phyloP scores from a whole-genome alignment of 2,797 vertebrate genomes.

The Microctenopoma lineatum region DNA sequence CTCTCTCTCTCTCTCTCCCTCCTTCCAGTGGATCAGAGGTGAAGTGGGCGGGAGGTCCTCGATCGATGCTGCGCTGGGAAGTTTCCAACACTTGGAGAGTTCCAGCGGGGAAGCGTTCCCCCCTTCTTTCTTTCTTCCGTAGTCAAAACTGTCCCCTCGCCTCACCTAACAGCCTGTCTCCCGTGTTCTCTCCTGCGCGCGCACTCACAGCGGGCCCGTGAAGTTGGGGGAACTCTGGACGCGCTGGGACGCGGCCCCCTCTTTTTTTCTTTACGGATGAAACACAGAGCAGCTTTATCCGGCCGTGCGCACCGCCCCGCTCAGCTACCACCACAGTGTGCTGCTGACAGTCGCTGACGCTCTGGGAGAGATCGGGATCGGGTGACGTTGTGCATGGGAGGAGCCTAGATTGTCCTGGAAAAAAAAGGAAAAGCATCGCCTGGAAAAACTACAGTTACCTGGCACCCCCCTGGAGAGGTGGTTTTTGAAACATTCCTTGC shows the following conservation, averaged over 20 bases:
- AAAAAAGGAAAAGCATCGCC: constrained; percentile 27
- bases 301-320: constrained; percentile 51
- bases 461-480: background rate
- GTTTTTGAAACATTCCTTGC: background rate
- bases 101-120: constrained; percentile 39
- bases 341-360: constrained; percentile 68
- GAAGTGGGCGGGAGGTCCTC: constrained; percentile 76
- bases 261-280: background rate
- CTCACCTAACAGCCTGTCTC: constrained; percentile 46
- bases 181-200: constrained; percentile 21
- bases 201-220: constrained; percentile 10
- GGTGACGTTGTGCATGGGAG: constrained; percentile 79
- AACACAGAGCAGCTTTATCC: constrained; percentile 35
- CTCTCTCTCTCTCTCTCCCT: constrained; percentile 46
- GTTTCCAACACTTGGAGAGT: constrained; percentile 71
- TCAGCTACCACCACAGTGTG: constrained; percentile 68
- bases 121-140: constrained; percentile 13
- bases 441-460: constrained; percentile 11
- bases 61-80: constrained; percentile 75
- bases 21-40: constrained; percentile 66
- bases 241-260: constrained; percentile 28
- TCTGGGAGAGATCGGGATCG: constrained; percentile 71
- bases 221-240: constrained; percentile 62
- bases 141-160: constrained; percentile 16
- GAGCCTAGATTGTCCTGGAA: constrained; percentile 72